Evolutionary conservation across 2,113 vertebrate species (phyloP).

Genomic region (Alethe castanea): DNA sequence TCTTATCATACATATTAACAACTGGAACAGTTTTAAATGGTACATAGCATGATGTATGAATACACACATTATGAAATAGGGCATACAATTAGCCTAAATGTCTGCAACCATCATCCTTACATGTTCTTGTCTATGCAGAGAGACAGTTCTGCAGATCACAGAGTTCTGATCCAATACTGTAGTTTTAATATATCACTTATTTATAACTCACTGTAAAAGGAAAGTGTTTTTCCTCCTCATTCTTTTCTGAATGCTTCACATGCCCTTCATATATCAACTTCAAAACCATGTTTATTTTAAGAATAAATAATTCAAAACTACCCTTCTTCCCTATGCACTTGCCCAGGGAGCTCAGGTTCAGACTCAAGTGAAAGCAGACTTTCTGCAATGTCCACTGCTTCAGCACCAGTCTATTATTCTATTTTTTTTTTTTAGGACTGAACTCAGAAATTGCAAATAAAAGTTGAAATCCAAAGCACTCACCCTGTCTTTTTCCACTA

Average conservation of each 20-base stretch:
- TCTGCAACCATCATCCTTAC: background rate
- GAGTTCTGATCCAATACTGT: background rate
- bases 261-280: background rate
- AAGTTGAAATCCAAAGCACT: background rate
- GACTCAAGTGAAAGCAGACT: background rate
- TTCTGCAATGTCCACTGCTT: background rate
- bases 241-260: background rate
- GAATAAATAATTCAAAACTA: background rate
- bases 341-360: background rate
- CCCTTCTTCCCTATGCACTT: background rate
- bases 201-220: background rate
- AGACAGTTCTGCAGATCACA: background rate
- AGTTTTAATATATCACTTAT: background rate
- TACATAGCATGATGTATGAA: background rate
- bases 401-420: background rate
- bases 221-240: background rate
- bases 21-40: background rate
- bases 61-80: rapidly evolving
- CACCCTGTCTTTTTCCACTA: background rate
- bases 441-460: background rate
- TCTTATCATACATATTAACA: rapidly evolving
- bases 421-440: background rate
- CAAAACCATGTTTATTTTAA: background rate
- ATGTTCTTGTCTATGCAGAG: background rate
- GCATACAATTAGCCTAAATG: background rate